These are phyloP conservation scores for Didymodactylos carnosus DNA, from an alignment of 2,888 invertebrate genomes.

Conservation along the genomic window DNA sequence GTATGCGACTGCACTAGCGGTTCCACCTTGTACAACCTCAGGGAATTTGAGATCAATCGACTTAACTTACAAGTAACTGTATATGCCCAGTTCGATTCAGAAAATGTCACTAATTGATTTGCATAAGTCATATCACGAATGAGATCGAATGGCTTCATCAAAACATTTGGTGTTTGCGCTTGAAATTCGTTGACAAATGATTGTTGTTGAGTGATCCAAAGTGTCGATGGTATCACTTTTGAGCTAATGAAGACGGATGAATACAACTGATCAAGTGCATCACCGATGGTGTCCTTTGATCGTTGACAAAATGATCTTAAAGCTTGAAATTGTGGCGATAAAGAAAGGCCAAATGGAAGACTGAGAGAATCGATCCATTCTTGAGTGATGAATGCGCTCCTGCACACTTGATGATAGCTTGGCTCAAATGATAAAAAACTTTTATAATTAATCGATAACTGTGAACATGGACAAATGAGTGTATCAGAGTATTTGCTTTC, in stretches of 20 bases:
- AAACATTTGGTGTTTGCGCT: neutral
- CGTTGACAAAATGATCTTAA: neutral
- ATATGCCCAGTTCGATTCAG: too few relatives aligned
- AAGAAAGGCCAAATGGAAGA: neutral
- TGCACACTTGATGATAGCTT: neutral
- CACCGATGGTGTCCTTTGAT: neutral
- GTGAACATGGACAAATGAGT: neutral
- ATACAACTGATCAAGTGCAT: neutral
- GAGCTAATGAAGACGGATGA: neutral
- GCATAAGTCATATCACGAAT: neutral
- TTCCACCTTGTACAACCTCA: too few relatives aligned
- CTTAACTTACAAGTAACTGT: too few relatives aligned
- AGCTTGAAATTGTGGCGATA: neutral
- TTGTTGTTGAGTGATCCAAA: neutral
- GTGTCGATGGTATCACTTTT: neutral
- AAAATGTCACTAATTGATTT: too few relatives aligned
- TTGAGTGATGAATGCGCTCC: neutral
- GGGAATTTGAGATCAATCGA: too few relatives aligned
- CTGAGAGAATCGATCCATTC: neutral
- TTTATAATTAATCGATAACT: neutral
- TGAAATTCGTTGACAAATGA: neutral
- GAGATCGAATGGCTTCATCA: neutral
- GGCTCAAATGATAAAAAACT: neutral
- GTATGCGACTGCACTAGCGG: too few relatives aligned
- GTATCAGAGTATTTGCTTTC: neutral